Base-by-base conservation (phyloP, 2,888 invertebrate genomes). In the Epirrhoe tristata region DNA sequence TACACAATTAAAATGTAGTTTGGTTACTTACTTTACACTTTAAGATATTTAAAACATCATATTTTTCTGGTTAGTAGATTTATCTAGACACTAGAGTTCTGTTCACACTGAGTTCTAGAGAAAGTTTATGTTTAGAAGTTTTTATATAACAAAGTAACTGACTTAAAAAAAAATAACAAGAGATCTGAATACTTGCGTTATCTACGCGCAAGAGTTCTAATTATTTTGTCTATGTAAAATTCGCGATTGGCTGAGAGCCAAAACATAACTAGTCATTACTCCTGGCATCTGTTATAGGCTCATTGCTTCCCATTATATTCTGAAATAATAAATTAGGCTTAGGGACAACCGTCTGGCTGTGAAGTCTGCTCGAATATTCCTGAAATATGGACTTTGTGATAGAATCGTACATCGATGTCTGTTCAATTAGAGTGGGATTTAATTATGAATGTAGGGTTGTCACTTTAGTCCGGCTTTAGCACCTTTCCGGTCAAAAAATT, bases 371-470 rank as follows among this genome's bases (percentile, higher is more conserved):
- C 67, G 62, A 72, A 72, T 70, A 62, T 57, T 64, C 62, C 73
- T 77, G 72, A 80, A 77, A 75, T 79, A 78, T 76, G 71, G 39
- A 61, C 34, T 32, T 56, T 36, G 48, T 57, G 71, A 78, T 72
- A 48, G 56, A 61, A 39, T 12, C 6, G 36, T 61, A 72, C 71
- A 75, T 78, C 79, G 77, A 80, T 77, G 74, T 77, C 65, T 62
- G 71, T 76, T 79, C 80, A 84, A 86, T 86, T 84, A 84, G 72
- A 77, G 63, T 55, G 73, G 78, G 79, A 84, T 86, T 85, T 82
- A 83, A 87, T 86, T 86, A 87, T 80, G 67, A 76, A 66, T 77
- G 73, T 73, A 69, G 73, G 69, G 72, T 59, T 76, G 68, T 3
- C 43, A 16, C 17, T 32, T 10, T n/a, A 31, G 6, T 48, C 16